phyloP scores from a whole-genome alignment of 2,888 invertebrate genomes.

The Xanthorhoe spadicearia region DNA sequence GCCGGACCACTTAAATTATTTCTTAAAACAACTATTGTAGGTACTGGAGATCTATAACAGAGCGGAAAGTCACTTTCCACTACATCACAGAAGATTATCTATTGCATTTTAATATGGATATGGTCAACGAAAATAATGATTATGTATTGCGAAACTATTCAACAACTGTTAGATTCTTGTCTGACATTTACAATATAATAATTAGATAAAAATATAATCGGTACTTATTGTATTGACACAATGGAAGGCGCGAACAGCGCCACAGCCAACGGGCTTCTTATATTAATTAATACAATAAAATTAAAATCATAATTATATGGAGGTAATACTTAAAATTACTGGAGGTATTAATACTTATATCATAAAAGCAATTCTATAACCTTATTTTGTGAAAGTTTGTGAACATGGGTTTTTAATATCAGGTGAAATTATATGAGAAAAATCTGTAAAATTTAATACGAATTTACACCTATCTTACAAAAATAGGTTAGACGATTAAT shows the following conservation, averaged over 20 bases:
- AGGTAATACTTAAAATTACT: slow-evolving; percentile 81
- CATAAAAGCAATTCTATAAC: slow-evolving; percentile 66
- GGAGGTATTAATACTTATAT: slow-evolving; percentile 83
- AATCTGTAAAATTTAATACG: slow-evolving; percentile 31
- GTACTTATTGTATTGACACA: slow-evolving; percentile 53
- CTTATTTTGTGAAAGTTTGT: slow-evolving; percentile 74
- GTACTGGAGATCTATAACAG: slow-evolving; percentile 57
- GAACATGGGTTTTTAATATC: slow-evolving; percentile 59
- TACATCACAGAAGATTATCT: slow-evolving; percentile 59
- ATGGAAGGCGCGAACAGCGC: slow-evolving; percentile 23
- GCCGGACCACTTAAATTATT: slow-evolving; percentile 76
- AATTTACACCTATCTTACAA: slow-evolving; percentile 41
- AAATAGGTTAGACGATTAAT: slow-evolving; percentile 39
- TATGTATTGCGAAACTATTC: slow-evolving; percentile 80
- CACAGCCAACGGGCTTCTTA: slow-evolving; percentile 30
- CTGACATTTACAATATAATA: slow-evolving; percentile 78
- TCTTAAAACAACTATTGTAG: slow-evolving; percentile 78
- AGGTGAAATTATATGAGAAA: slow-evolving; percentile 45
- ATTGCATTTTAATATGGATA: slow-evolving; percentile 84
- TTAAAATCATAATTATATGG: slow-evolving; percentile 66
- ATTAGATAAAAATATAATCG: slow-evolving; percentile 60
- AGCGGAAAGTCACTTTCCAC: slow-evolving; percentile 34
- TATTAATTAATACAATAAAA: slow-evolving; percentile 61
- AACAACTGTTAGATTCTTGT: slow-evolving; percentile 79
- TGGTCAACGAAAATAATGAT: slow-evolving; percentile 76